Evolutionary conservation across 2,113 vertebrate species (phyloP).

Genomic region (Panurus biarmicus): DNA sequence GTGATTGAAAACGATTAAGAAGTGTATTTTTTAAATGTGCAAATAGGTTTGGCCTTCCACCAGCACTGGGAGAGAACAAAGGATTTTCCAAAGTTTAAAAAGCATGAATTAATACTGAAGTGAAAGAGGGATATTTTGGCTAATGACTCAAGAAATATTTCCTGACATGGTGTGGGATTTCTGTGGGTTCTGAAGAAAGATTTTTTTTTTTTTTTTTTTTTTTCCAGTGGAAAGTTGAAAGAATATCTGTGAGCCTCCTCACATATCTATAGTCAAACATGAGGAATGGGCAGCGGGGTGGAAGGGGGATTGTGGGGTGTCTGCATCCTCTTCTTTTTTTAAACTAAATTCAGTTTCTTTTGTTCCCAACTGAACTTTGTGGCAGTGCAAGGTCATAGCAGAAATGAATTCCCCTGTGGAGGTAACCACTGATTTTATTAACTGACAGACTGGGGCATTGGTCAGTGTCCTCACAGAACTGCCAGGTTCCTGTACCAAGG

Average conservation of each 20-base stretch:
- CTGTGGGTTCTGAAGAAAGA: not conserved
- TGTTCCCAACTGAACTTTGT: not conserved
- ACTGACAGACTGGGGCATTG: not conserved
- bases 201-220: not conserved
- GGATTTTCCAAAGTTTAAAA: not conserved
- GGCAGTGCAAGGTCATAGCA: not conserved
- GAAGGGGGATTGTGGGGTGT: not conserved
- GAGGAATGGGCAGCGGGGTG: not conserved
- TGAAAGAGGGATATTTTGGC: not conserved
- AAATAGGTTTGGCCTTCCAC: not conserved
- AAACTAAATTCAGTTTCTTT: not conserved
- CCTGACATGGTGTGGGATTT: not conserved
- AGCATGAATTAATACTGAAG: not conserved
- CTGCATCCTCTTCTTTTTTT: not conserved
- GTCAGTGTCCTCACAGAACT: not conserved
- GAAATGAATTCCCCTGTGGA: not conserved
- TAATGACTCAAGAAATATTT: not conserved
- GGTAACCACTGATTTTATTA: not conserved
- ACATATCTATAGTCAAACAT: not conserved
- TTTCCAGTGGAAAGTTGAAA: not conserved
- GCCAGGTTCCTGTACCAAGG: not conserved
- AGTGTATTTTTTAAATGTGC: not conserved
- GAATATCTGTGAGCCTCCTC: not conserved
- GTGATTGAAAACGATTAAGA: not conserved
- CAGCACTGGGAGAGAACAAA: not conserved